These are phyloP conservation scores for Leucoraja ocellata DNA, from an alignment of 2,797 vertebrate genomes.

Conservation along the genomic window DNA sequence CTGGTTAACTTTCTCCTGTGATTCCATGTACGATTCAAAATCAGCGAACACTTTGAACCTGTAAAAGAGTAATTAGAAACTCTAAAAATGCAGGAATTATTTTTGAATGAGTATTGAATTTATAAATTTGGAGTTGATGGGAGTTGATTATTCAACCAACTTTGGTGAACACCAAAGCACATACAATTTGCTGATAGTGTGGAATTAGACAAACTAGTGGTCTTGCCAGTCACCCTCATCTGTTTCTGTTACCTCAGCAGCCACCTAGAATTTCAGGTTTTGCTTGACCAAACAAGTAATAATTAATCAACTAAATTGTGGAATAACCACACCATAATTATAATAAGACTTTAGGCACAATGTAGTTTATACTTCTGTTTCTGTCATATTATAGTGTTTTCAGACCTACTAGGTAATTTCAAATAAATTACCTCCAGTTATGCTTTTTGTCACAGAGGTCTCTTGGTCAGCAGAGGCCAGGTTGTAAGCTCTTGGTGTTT, in stretches of 20 bases:
- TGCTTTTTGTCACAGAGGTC: not conserved
- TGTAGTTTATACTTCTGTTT: not conserved
- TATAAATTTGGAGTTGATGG: not conserved
- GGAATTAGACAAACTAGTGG: not conserved
- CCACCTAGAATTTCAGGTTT: not conserved
- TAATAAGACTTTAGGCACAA: not conserved
- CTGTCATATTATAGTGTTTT: not conserved
- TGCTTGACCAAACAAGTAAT: not conserved
- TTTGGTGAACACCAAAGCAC: not conserved
- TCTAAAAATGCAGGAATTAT: not conserved
- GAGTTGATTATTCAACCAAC: not conserved
- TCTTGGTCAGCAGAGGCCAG: not conserved
- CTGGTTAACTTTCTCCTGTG: constrained; percentile 81
- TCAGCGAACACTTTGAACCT: constrained; percentile 98
- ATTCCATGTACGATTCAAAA: constrained; percentile 77
- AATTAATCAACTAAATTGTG: not conserved
- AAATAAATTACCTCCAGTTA: not conserved
- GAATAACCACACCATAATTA: not conserved
- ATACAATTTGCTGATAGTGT: not conserved
- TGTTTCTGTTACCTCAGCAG: not conserved
- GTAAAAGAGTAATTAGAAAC: not conserved
- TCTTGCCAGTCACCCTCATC: not conserved
- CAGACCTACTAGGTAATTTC: not conserved
- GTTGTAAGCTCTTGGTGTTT: not conserved
- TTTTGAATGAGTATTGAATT: not conserved